Evolutionary conservation across 2,888 invertebrate species (phyloP).

Genomic region (Conchocele bisecta): DNA sequence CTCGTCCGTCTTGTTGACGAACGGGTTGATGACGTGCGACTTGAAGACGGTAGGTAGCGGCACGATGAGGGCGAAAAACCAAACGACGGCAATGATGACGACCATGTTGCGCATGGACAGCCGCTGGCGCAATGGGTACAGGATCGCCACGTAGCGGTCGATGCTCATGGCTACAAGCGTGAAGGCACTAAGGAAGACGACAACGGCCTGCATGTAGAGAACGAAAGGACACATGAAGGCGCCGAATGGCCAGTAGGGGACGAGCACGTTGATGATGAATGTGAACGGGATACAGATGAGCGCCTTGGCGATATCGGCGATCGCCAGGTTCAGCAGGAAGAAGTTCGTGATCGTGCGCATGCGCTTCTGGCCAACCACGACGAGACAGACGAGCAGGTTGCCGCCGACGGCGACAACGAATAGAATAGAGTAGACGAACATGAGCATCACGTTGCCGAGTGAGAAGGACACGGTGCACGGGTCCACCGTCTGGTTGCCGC

Average conservation of each 20-base stretch:
- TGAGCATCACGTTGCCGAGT: conserved; percentile 74
- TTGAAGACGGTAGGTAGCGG: conserved; percentile 92
- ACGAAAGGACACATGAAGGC: conserved; percentile 91
- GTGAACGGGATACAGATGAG: conserved; percentile 83
- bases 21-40: conserved; percentile 82
- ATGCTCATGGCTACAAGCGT: conserved; percentile 95
- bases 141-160: conserved; percentile 95
- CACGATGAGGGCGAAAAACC: conserved; percentile 90
- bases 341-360: conserved; percentile 96
- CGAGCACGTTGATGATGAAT: conserved; percentile 90
- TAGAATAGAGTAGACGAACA: conserved; percentile 83
- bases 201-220: conserved; percentile 88
- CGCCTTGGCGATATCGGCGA: conserved; percentile 83
- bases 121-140: conserved; percentile 92
- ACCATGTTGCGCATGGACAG: conserved; percentile 89
- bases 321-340: conserved; percentile 83
- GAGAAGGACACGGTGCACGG: conserved; percentile 34
- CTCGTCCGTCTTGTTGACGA: conserved; percentile 46
- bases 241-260: conserved; percentile 95
- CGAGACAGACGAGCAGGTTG: conserved; percentile 89
- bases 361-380: conserved; percentile 91
- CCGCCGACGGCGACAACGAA: conserved; percentile 83
- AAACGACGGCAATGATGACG: conserved; percentile 88
- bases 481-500: conserved; percentile 3
- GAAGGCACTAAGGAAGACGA: conserved; percentile 91